Base-by-base conservation (phyloP, 2,797 vertebrate species). In the Alca torda region DNA sequence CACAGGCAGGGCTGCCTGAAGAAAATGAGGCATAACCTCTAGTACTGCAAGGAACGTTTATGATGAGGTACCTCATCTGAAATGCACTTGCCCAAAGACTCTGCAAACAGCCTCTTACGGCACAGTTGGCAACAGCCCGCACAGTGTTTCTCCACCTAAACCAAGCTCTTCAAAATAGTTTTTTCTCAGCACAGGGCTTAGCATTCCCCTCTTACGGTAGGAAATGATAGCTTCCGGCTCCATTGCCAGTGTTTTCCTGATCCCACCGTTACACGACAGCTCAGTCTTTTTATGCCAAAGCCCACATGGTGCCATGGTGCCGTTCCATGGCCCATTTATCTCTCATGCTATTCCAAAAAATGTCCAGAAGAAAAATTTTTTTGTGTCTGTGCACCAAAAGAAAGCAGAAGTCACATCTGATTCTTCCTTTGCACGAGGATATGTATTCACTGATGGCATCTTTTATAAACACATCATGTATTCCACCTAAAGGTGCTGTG, bases 401-500 rank as follows among this genome's bases (percentile, higher is more conserved):
- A 53, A 60, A 43, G 43, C 23, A 30, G 23, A 86, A 88, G 50
- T 59, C 16, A 19, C 1, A 1, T 45, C 69, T 37, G 74, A 16
- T 54, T 78, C 79, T 85, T 76, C 51, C 51, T 76, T 54, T 88
- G 63, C 9, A 56, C 25, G 15, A 91, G 54, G 79, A 72, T 89
- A 48, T 31, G 56, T 67, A 94, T 80, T 81, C 85, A 84, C 14
- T 2, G 31, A 86, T 33, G 57, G 69, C 82, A 72, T 96, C 92
- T 96, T 97, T 97, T 94, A 92, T 61, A 98, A 95, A 87, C 97
- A 97, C 86, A 87, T 97, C 97, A 95, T 97, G 97, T 91, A 95
- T 94, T 94, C 96, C 95, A 96, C 93, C 97, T 98, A 93, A 97
- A 96, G 90, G 93, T 95, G 97, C 97, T 50, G 54, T 93, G 95